Conservation (phyloP, 2,113 vertebrate genomes). For the Hydrochoerus hydrochaeris region DNA sequence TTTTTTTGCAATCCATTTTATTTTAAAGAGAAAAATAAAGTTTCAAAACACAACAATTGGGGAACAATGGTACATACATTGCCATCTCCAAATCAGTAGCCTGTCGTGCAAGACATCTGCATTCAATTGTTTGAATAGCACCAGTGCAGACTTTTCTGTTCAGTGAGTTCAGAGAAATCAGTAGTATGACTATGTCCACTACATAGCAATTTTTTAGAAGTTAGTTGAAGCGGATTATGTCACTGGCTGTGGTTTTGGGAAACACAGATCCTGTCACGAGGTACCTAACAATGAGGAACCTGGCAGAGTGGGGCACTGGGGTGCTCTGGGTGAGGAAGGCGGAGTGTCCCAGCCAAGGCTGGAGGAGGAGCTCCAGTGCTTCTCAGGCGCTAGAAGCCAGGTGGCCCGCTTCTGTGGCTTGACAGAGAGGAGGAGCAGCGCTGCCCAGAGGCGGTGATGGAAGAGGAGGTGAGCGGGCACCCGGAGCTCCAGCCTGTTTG, state of each 20-base stretch:
- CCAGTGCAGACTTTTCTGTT: too few relatives aligned
- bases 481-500: neutral
- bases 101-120: too few relatives aligned
- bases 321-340: neutral
- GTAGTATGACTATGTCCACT: too few relatives aligned
- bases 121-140: too few relatives aligned
- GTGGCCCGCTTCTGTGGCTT: neutral
- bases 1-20: too few relatives aligned
- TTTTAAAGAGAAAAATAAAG: too few relatives aligned
- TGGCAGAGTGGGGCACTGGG: neutral
- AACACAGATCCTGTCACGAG: neutral
- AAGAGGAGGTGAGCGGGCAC: neutral
- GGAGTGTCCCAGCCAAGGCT: neutral
- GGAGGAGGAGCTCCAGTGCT: constrained; percentile 15
- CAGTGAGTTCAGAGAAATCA: too few relatives aligned
- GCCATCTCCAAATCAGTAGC: too few relatives aligned
- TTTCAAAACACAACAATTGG: too few relatives aligned
- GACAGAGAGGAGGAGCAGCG: neutral
- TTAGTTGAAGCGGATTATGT: constrained; percentile 28
- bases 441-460: neutral
- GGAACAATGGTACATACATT: too few relatives aligned
- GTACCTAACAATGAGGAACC: neutral
- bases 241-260: constrained; percentile 5
- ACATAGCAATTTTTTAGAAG: neutral
- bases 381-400: neutral